Base-by-base conservation (phyloP, 2,888 invertebrate species). In the Drosophila kanekoi region DNA sequence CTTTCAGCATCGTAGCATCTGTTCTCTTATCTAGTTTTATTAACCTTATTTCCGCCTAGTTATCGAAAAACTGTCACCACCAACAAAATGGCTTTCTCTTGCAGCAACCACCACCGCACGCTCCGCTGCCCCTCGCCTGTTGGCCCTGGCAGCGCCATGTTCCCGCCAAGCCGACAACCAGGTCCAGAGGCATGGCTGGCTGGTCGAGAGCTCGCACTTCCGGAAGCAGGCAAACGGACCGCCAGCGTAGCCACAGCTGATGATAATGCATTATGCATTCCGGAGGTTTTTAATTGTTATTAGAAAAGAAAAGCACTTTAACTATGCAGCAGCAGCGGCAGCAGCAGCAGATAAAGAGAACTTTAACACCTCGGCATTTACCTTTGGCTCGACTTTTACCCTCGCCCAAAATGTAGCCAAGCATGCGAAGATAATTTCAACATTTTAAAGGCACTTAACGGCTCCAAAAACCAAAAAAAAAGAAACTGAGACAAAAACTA, bases 261-360 rank as follows among this genome's bases (percentile, higher is more conserved):
- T 87, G 87, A 81, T 87, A 77, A 87, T 84, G 85, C 82, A 85
- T 87, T 72, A 84, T 85, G 71, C 80, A 83, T 74, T 81, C 51
- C 40, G 72, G 47, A 48, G 73, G 60, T 49, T 79, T 76, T 82
- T 81, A 85, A 85, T 81, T 84, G 72, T 74, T 81, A 77, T 73
- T 75, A 68, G 51, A 69, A 57, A 53, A 60, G 65, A 74, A 74
- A 74, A 65, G 51, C 74, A 76, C 72, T 75, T 75, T 70, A 64
- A 64, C 63, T 48, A 41, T 48, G 68, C 68, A 73, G 56, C 58
- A 52, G 56, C 67, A 33, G 41, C 52, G 28, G 37, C 43, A 28
- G 41, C 41, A 32, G 48, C 23, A 16, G 37, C 40, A 72, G 80
- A 78, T 83, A 76, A 77, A 70, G 72, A 72, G 67, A 87, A 76